Evolutionary conservation across 2,797 vertebrate species (phyloP).

Genomic region (Arctocebus calabarensis): DNA sequence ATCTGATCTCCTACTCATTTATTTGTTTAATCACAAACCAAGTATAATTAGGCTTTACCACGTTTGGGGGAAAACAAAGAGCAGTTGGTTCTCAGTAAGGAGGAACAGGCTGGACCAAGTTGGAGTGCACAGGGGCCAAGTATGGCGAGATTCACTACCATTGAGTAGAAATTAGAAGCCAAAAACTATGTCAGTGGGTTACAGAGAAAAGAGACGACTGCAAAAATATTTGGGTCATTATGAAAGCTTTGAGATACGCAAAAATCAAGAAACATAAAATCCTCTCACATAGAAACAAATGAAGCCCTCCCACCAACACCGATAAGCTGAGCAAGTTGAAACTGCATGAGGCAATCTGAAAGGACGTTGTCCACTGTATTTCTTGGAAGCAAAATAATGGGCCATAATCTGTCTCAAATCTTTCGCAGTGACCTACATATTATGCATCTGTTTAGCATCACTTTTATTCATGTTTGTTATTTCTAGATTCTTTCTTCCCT

Average conservation of each 20-base stretch:
- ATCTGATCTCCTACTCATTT: background rate
- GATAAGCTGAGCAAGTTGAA: no score
- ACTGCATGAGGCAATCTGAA: no score
- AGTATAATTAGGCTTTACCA: background rate
- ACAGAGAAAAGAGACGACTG: background rate
- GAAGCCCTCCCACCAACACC: no score
- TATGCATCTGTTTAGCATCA: background rate
- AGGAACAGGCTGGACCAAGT: background rate
- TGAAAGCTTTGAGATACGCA: no score
- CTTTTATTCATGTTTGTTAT: background rate
- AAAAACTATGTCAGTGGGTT: background rate
- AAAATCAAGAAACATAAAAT: no score
- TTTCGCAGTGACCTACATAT: no score
- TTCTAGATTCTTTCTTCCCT: background rate
- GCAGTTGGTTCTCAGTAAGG: background rate
- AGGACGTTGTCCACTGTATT: no score
- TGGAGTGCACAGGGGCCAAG: rapidly evolving
- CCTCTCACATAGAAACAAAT: no score
- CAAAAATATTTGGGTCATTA: background rate
- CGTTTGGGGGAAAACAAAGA: background rate
- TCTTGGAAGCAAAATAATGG: no score
- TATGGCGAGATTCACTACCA: background rate
- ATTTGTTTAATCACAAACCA: background rate
- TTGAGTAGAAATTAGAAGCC: rapidly evolving
- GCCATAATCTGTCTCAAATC: no score